Evolutionary conservation across 2,888 invertebrate genomes (phyloP).

Genomic region (Spicauda simplicius): DNA sequence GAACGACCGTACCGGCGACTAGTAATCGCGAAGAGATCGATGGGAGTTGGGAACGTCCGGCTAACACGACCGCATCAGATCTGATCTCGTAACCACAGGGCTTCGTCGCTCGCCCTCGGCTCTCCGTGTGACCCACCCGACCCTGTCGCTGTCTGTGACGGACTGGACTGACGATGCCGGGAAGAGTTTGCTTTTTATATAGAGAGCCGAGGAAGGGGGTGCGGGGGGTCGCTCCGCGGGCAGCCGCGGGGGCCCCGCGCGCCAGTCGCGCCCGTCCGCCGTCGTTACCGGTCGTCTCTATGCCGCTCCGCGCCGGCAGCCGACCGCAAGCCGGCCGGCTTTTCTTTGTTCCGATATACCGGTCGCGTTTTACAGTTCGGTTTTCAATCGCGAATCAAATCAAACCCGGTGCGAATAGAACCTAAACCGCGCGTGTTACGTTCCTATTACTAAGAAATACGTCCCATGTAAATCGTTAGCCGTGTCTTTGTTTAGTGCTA

Average conservation of each 20-base stretch:
- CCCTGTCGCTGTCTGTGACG: constrained; percentile 79
- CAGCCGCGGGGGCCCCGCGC: constrained; percentile 75
- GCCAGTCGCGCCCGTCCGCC: constrained; percentile 67
- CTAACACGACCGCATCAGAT: constrained; percentile 81
- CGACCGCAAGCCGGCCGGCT: constrained; percentile 69
- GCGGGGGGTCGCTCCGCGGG: constrained; percentile 68
- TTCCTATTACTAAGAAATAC: constrained; percentile 12
- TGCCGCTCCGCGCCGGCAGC: constrained; percentile 57
- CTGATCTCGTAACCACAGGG: constrained; percentile 83
- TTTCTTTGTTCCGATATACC: constrained; percentile 70
- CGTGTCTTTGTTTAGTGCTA: constrained; percentile 36
- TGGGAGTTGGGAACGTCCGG: constrained; percentile 72
- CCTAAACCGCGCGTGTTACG: constrained; percentile 17
- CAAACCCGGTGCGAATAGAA: constrained; percentile 13
- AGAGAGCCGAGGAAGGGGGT: constrained; percentile 70
- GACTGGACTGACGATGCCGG: constrained; percentile 81
- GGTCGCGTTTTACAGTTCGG: constrained; percentile 12
- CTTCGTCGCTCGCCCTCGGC: constrained; percentile 79
- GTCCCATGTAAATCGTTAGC: constrained; percentile 7
- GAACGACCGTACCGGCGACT: constrained; percentile 70
- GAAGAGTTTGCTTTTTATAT: constrained; percentile 74
- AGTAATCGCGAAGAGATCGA: constrained; percentile 78
- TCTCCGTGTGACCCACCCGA: constrained; percentile 77
- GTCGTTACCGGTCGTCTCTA: constrained; percentile 55
- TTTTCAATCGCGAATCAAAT: constrained; percentile 9